These are phyloP conservation scores for Orchestes rusci DNA, from an alignment of 2,888 invertebrate genomes.

Conservation along the genomic window DNA sequence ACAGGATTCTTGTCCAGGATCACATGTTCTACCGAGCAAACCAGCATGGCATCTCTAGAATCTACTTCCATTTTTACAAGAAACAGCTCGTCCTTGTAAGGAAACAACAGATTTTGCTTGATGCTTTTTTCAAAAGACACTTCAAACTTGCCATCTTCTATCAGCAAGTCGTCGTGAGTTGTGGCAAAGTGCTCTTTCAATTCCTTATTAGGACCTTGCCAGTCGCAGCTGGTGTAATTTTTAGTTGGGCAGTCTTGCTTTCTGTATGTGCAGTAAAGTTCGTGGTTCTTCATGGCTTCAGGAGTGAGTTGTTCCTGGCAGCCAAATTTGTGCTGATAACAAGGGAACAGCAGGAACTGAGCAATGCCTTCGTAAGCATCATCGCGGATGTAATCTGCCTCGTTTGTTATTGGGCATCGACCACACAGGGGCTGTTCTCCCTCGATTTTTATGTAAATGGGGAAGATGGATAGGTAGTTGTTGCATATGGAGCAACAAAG, in stretches of 20 bases:
- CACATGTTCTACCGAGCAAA: conserved; percentile 25
- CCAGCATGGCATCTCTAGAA: conserved; percentile 19
- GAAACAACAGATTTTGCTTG: conserved; percentile 32
- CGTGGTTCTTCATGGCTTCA: conserved; percentile 30
- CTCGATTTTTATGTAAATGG: conserved; percentile 27
- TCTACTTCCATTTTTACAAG: conserved; percentile 31
- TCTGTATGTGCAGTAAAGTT: conserved; percentile 30
- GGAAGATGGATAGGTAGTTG: conserved; percentile 33
- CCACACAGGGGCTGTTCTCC: conserved; percentile 31
- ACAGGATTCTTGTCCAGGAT: conserved; percentile 18
- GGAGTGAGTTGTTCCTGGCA: conserved; percentile 31
- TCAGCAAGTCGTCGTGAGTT: conserved; percentile 29
- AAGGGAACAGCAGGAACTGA: conserved; percentile 34
- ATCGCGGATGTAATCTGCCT: conserved; percentile 28
- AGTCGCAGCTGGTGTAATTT: conserved; percentile 31
- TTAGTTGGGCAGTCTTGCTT: conserved; percentile 32
- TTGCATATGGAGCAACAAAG: conserved; percentile 32
- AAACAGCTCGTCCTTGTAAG: conserved; percentile 31
- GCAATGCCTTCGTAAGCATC: conserved; percentile 34
- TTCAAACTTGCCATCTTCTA: conserved; percentile 32
- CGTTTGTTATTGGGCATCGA: conserved; percentile 30
- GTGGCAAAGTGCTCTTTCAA: conserved; percentile 33
- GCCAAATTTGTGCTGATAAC: conserved; percentile 31
- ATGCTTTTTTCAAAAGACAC: conserved; percentile 32
- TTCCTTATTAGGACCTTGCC: conserved; percentile 33